phyloP scores from a whole-genome alignment of 1,140 invertebrate species.

The Sycophaga agraensis region DNA sequence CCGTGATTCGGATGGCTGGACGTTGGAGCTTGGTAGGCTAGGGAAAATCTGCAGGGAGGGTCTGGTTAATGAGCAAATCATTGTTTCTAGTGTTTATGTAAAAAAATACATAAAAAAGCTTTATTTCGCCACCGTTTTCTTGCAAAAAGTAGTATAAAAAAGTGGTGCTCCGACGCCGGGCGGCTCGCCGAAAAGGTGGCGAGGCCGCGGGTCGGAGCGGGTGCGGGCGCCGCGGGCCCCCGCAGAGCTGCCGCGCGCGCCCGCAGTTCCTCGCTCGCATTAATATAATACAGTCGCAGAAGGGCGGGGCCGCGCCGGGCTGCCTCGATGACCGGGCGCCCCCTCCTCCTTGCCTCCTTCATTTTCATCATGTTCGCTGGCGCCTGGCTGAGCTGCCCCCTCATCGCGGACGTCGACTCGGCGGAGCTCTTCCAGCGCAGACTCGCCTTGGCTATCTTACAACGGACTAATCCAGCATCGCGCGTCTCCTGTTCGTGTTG shows the following conservation, averaged over 20 bases:
- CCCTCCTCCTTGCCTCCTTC: not conserved
- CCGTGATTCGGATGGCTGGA: not conserved
- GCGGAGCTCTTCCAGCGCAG: constrained; percentile 34
- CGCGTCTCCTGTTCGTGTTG: not conserved
- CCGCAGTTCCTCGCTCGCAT: constrained; percentile 24
- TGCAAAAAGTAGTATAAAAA: constrained; percentile 53
- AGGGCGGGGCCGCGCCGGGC: constrained; percentile 18
- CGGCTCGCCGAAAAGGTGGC: not conserved
- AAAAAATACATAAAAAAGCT: constrained; percentile 60
- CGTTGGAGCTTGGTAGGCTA: no score
- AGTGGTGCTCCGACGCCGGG: not conserved
- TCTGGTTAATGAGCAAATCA: not conserved
- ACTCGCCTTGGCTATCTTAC: constrained; percentile 35
- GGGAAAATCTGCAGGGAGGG: not conserved
- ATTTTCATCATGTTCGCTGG: constrained; percentile 28
- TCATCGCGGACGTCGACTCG: not conserved
- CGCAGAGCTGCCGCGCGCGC: not conserved
- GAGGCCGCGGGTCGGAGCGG: not conserved
- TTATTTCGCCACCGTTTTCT: constrained; percentile 61
- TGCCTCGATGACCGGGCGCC: not conserved
- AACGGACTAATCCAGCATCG: no score
- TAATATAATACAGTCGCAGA: constrained; percentile 49
- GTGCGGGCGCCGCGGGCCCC: constrained; percentile 10
- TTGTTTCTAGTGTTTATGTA: constrained; percentile 48
- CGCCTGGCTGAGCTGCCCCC: not conserved